Conservation (phyloP, 2,797 vertebrate genomes). For the Centropyge bicolor region DNA sequence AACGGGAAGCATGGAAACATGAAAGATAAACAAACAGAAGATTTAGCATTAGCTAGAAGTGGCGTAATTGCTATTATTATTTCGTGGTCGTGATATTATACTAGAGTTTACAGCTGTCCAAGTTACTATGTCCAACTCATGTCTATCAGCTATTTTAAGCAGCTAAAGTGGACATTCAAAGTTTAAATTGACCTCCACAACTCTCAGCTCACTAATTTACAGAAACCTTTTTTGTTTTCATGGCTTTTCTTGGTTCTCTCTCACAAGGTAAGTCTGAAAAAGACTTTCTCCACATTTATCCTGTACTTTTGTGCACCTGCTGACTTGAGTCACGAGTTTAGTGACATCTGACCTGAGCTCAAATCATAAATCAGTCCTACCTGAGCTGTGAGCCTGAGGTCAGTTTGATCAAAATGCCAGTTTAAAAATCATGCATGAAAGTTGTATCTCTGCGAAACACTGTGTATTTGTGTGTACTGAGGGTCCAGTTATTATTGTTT, state of each 20-base stretch:
- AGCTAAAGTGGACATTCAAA: too few relatives aligned
- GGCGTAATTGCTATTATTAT: too few relatives aligned
- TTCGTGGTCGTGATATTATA: neutral
- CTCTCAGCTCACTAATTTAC: too few relatives aligned
- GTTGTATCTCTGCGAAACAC: neutral
- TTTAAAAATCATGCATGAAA: neutral
- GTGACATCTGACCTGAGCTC: neutral
- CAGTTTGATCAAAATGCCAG: neutral
- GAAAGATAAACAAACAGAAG: too few relatives aligned
- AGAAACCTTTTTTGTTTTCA: neutral
- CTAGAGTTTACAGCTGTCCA: neutral
- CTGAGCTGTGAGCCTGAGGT: neutral
- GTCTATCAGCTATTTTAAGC: neutral
- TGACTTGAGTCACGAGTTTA: conserved; percentile 21
- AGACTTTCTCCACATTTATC: too few relatives aligned
- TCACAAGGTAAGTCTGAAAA: too few relatives aligned
- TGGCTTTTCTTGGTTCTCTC: neutral
- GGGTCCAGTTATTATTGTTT: neutral
- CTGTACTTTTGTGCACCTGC: neutral
- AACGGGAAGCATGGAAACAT: too few relatives aligned
- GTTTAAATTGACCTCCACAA: neutral
- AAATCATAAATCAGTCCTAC: neutral
- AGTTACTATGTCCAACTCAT: neutral
- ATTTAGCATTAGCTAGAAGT: neutral
- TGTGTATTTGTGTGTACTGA: neutral